A percentile compares a stretch with the other conserved stretches of the same genome.
phyloP scores from a whole-genome alignment of 2,797 vertebrate species.

The Halcyon leucocephala region DNA sequence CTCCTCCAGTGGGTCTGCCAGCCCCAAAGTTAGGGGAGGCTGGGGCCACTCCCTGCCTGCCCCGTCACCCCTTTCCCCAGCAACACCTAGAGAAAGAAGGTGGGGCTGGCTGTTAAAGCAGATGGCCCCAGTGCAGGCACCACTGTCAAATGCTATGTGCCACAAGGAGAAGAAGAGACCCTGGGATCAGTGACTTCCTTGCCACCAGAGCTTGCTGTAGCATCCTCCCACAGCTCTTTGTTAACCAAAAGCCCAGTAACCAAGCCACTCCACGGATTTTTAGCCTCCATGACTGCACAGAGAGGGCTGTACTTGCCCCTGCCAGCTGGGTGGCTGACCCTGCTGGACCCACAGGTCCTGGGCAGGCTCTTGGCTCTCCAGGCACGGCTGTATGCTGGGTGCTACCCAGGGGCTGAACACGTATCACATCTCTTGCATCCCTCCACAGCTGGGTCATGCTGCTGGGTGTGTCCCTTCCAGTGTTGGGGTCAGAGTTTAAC shows the following conservation, averaged over 20 bases:
- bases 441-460: neutral
- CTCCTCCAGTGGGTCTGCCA: neutral
- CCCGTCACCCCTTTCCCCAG: neutral
- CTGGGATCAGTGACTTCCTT: neutral
- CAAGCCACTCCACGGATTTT: neutral
- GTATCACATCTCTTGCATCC: neutral
- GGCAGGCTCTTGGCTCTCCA: neutral
- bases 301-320: neutral
- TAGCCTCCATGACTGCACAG: neutral
- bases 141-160: neutral
- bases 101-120: neutral
- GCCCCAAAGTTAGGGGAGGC: neutral
- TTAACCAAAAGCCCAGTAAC: neutral
- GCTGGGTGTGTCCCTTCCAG: neutral
- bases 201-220: neutral
- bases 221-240: neutral
- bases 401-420: rapidly evolving
- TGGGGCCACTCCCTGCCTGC: neutral
- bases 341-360: neutral
- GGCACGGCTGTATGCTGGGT: neutral
- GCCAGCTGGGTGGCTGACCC: neutral
- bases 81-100: neutral
- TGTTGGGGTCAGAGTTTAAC: neutral
- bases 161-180: neutral
- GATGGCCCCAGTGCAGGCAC: neutral